phyloP scores from a whole-genome alignment of 2,113 vertebrate genomes.

The Dromas ardeola region DNA sequence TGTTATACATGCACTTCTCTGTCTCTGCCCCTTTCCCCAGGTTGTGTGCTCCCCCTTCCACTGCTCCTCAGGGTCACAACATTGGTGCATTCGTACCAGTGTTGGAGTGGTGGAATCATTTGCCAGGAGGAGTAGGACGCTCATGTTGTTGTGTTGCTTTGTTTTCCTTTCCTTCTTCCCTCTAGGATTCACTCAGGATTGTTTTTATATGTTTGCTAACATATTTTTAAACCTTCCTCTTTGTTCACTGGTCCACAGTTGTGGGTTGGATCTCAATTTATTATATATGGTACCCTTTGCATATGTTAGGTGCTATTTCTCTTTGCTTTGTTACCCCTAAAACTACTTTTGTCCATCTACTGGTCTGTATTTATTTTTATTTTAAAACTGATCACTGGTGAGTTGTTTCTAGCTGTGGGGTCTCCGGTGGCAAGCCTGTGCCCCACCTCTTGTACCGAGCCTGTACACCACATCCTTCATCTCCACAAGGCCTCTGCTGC shows the following conservation, averaged over 20 bases:
- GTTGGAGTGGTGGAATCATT: background rate
- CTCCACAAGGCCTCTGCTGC: background rate
- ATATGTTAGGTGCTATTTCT: background rate
- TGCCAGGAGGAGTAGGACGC: background rate
- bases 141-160: background rate
- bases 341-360: background rate
- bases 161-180: background rate
- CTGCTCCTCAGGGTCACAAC: background rate
- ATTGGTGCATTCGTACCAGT: rapidly evolving
- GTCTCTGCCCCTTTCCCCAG: background rate
- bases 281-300: background rate
- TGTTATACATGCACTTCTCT: background rate
- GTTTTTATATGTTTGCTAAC: background rate
- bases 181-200: background rate
- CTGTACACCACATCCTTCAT: rapidly evolving
- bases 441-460: background rate
- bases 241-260: background rate
- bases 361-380: background rate
- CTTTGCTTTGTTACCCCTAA: background rate
- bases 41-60: background rate
- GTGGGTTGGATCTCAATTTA: background rate
- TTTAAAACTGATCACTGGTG: background rate
- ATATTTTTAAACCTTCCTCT: background rate
- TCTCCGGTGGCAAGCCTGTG: background rate
- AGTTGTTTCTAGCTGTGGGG: background rate